Conservation (phyloP, 1,140 invertebrate species). For the Palaemon carinicauda region DNA sequence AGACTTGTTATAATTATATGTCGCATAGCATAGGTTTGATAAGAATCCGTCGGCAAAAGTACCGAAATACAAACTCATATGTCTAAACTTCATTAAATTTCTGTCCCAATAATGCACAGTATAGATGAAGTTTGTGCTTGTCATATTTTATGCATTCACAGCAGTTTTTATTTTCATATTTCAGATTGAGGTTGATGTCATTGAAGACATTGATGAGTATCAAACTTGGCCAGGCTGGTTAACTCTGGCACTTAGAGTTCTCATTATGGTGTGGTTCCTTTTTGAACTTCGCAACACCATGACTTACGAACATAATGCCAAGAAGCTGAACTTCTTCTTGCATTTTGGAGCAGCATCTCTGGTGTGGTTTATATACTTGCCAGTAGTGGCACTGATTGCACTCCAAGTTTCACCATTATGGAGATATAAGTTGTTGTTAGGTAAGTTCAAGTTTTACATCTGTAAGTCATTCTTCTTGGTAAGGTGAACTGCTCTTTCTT, state of each 20-base stretch:
- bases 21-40: too few relatives aligned
- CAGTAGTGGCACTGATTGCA: constrained; percentile 91
- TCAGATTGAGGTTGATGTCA: constrained; percentile 94
- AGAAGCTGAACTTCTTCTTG: constrained; percentile 90
- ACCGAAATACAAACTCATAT: neutral
- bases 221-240: constrained; percentile 97
- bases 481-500: too few relatives aligned
- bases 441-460: constrained; percentile 69
- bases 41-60: too few relatives aligned
- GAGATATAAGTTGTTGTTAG: constrained; percentile 92
- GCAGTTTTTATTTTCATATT: constrained; percentile 61
- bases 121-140: too few relatives aligned
- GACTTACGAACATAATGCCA: constrained; percentile 89
- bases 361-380: constrained; percentile 98
- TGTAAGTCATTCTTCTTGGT: too few relatives aligned
- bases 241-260: constrained; percentile 83
- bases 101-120: too few relatives aligned
- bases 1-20: too few relatives aligned
- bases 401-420: constrained; percentile 92
- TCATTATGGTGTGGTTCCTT: constrained; percentile 95
- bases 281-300: constrained; percentile 91
- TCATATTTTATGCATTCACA: neutral
- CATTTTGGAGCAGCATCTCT: constrained; percentile 97
- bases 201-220: constrained; percentile 96
- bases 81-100: neutral